phyloP scores from a whole-genome alignment of 2,113 vertebrate genomes.

The Etia nguti region DNA sequence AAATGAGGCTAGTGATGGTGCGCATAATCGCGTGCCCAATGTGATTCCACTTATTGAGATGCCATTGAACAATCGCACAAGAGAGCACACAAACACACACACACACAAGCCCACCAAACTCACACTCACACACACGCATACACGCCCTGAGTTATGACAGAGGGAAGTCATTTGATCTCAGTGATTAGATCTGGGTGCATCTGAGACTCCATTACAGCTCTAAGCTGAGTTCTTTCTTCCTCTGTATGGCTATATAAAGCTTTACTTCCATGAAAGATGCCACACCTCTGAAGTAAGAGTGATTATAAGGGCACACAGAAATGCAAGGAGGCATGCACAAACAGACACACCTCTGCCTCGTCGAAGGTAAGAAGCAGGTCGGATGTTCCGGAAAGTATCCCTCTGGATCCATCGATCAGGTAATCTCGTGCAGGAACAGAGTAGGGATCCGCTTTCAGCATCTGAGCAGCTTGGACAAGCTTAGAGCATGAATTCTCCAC shows the following conservation, averaged over 20 bases:
- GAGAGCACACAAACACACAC: neutral
- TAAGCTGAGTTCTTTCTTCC: constrained; percentile 42
- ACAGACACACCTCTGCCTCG: constrained; percentile 86
- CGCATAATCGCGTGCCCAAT: constrained; percentile 30
- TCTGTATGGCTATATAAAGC: constrained; percentile 57
- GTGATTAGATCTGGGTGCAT: constrained; percentile 59
- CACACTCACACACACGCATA: constrained; percentile 3
- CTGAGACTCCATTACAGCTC: constrained; percentile 44
- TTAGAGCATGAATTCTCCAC: constrained; percentile 96
- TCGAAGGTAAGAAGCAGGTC: constrained; percentile 97
- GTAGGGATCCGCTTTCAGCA: constrained; percentile 94
- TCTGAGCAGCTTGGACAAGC: constrained; percentile 92
- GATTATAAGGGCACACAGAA: constrained; percentile 6
- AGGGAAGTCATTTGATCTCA: constrained; percentile 57
- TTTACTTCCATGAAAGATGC: constrained; percentile 52
- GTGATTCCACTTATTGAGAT: constrained; percentile 59
- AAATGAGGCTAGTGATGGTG: constrained; percentile 42
- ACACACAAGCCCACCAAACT: neutral
- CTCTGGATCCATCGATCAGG: constrained; percentile 94
- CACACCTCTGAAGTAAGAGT: constrained; percentile 22
- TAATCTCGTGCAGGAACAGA: constrained; percentile 97
- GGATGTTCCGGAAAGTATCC: constrained; percentile 95
- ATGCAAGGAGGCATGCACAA: constrained; percentile 8
- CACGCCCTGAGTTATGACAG: constrained; percentile 40
- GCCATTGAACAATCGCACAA: neutral